Conservation (phyloP, 2,888 invertebrate genomes). For the Sminthurides aquaticus region DNA sequence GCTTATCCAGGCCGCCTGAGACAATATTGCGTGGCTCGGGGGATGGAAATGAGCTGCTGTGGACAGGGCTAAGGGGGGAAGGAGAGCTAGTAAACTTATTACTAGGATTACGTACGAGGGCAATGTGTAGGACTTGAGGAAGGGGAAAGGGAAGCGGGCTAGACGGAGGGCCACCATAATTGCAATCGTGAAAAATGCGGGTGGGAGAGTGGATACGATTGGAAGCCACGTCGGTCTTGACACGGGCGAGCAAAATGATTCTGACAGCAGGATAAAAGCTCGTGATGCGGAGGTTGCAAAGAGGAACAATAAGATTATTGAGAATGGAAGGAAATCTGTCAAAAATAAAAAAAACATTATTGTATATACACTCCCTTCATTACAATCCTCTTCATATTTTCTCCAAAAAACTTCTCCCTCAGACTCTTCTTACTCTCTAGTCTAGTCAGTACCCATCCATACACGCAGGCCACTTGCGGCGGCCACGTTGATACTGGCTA, state of each 20-base stretch:
- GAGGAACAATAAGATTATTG: constrained; percentile 43
- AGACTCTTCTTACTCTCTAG: no score
- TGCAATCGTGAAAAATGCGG: constrained; percentile 42
- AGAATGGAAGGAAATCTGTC: constrained; percentile 44
- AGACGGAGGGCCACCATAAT: constrained; percentile 43
- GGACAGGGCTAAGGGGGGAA: constrained; percentile 41
- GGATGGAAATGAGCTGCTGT: constrained; percentile 41
- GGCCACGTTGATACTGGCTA: no score
- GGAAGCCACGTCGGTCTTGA: constrained; percentile 43
- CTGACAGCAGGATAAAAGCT: constrained; percentile 43
- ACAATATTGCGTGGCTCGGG: constrained; percentile 36
- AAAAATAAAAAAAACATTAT: constrained; percentile 24
- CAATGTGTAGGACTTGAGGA: constrained; percentile 42
- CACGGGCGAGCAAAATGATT: constrained; percentile 42
- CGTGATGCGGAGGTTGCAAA: constrained; percentile 42
- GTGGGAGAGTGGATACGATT: constrained; percentile 42
- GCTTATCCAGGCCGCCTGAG: constrained; percentile 43
- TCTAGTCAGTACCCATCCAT: no score
- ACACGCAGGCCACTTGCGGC: no score
- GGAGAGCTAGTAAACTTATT: constrained; percentile 36
- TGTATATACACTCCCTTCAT: background rate
- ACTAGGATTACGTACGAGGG: constrained; percentile 39
- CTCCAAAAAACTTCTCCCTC: no score
- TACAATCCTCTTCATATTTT: background rate
- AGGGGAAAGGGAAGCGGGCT: constrained; percentile 43